phyloP scores from a whole-genome alignment of 2,888 invertebrate species.

The Morpho achilles region DNA sequence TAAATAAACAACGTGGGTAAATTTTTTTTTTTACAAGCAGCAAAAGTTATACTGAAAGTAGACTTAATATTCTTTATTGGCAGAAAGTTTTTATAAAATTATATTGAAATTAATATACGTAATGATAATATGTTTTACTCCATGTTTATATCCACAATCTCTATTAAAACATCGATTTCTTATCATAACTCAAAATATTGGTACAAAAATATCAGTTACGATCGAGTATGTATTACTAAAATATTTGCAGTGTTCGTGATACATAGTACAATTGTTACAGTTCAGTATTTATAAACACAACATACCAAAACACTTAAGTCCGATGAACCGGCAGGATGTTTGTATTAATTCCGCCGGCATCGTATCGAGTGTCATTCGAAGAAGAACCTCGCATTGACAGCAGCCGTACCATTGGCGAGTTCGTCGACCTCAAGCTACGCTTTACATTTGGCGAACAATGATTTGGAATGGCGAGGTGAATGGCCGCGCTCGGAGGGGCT shows the following conservation, averaged over 20 bases:
- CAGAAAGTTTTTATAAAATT: too few relatives aligned
- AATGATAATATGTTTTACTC: too few relatives aligned
- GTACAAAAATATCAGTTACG: too few relatives aligned
- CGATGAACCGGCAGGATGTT: constrained; percentile 48
- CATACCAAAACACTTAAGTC: constrained; percentile 8
- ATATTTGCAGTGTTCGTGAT: constrained; percentile 5
- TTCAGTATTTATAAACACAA: constrained; percentile 3
- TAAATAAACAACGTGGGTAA: too few relatives aligned
- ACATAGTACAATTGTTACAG: not conserved
- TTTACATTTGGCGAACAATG: constrained; percentile 79
- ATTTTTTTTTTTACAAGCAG: too few relatives aligned
- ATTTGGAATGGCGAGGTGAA: constrained; percentile 78
- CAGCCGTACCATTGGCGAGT: constrained; percentile 57
- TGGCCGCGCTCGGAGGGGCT: constrained; percentile 73
- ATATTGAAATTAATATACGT: too few relatives aligned
- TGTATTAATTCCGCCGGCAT: constrained; percentile 51
- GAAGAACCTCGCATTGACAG: constrained; percentile 60
- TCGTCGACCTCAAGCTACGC: constrained; percentile 64
- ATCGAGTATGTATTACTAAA: too few relatives aligned
- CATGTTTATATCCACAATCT: too few relatives aligned
- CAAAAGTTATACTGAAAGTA: too few relatives aligned
- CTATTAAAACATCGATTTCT: too few relatives aligned
- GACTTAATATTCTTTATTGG: too few relatives aligned
- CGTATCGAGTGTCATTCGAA: constrained; percentile 70
- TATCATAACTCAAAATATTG: too few relatives aligned